Conservation (phyloP, 1,140 invertebrate species). For the Colletes gigas region DNA sequence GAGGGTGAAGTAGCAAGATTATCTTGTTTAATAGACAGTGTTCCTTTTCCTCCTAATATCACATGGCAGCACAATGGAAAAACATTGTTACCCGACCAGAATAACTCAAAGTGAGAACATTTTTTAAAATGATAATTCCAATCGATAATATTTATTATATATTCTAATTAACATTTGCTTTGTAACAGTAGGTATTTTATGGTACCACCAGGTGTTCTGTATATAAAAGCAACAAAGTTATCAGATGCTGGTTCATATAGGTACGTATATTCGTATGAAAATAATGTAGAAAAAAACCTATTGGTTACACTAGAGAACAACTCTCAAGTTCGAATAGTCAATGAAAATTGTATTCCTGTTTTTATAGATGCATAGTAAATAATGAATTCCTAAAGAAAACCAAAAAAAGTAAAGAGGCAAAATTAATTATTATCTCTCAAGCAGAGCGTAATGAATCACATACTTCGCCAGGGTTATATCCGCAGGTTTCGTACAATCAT, state of each 20-base stretch:
- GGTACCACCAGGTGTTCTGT: conserved; percentile 83
- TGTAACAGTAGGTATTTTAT: conserved; percentile 76
- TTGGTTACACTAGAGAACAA: too few relatives aligned
- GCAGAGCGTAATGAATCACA: conserved; percentile 56
- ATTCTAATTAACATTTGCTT: conserved; percentile 42
- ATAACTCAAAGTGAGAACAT: conserved; percentile 74
- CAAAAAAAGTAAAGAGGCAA: conserved; percentile 80
- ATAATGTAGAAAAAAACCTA: not conserved
- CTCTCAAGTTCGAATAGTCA: not conserved
- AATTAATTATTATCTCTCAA: conserved; percentile 77
- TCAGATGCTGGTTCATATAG: conserved; percentile 84
- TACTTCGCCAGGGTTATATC: conserved; percentile 65
- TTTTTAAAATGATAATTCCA: not conserved
- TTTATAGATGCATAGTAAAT: conserved; percentile 78
- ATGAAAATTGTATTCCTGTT: conserved; percentile 16
- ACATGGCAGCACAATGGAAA: conserved; percentile 82
- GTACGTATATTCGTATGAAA: conserved; percentile 61
- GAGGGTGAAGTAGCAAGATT: conserved; percentile 81
- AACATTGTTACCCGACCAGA: conserved; percentile 74
- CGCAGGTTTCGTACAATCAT: conserved; percentile 75
- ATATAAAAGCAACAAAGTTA: conserved; percentile 81
- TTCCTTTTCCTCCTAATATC: conserved; percentile 80
- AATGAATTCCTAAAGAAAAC: conserved; percentile 80
- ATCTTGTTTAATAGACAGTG: conserved; percentile 82
- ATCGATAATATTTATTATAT: conserved; percentile 41